Conservation (phyloP, 2,797 vertebrate species). For the Channa striata region DNA sequence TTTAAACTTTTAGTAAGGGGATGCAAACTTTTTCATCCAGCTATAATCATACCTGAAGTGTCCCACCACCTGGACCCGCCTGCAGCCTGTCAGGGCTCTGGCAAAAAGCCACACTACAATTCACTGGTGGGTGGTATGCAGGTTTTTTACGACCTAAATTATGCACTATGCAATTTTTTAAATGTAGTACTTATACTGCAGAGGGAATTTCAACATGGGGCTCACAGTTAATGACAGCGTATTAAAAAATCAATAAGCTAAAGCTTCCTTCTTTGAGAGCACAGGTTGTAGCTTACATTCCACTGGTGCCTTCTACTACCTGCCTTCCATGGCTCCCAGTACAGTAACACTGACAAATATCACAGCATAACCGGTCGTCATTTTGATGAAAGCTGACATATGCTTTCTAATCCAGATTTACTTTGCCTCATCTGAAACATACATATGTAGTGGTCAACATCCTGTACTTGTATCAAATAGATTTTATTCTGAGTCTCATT, state of each 20-base stretch:
- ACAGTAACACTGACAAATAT: constrained; percentile 13
- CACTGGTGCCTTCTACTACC: constrained; percentile 10
- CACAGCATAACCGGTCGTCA: not conserved
- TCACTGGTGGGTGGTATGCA: not conserved
- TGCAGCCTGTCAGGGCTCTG: not conserved
- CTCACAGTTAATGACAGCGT: not conserved
- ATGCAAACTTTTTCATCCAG: too few species aligned
- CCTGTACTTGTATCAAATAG: constrained; percentile 2
- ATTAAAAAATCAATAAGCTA: not conserved
- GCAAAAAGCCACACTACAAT: not conserved
- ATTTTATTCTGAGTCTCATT: constrained; percentile 18
- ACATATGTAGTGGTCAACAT: not conserved
- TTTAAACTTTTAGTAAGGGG: too few species aligned
- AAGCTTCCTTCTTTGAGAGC: constrained; percentile 7
- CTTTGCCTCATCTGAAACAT: not conserved
- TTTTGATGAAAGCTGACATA: not conserved
- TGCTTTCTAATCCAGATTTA: not conserved
- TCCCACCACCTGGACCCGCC: constrained; percentile 3
- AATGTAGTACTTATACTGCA: constrained; percentile 26
- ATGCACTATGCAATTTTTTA: constrained; percentile 24
- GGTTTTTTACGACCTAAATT: constrained; percentile 3
- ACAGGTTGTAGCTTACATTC: constrained; percentile 2
- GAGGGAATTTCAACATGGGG: constrained; percentile 3
- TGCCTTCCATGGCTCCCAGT: not conserved
- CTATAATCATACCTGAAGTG: not conserved